Evolutionary conservation across 2,797 vertebrate species (phyloP), one percentile per base, ranked within the genome.

Genomic region (Lophius americanus): DNA sequence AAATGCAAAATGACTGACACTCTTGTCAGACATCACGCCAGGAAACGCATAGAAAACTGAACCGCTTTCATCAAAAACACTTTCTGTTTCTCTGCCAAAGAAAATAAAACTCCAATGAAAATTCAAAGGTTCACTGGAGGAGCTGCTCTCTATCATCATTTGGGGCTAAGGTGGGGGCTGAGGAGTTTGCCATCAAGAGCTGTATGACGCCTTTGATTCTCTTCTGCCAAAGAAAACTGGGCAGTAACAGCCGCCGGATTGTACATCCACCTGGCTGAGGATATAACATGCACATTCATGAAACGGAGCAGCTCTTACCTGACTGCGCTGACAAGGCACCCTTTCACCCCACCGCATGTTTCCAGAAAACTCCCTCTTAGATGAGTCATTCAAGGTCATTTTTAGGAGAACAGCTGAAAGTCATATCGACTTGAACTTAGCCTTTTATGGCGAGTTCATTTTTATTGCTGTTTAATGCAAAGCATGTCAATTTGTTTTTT

Each of bases 181-280:
- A 54, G 59, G 72, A 9, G 23, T 71, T 79, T 44, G 83, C 72
- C 76, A 76, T 63, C 64, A 7, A 14, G 70, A 68, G 64, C 68
- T 89, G 70, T 81, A 53, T 83, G 79, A 85, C 74, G 78, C 70
- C 86, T 91, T 81, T 87, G 86, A 92, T 71, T 74, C 44, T 71
- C 67, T 60, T 43, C 64, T 61, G 76, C 93, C 92, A 94, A 92
- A 64, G 79, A 86, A 92, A 93, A 92, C 89, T 82, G 47, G 4
- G 6, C 5, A 1, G 32, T 57, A 92, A 93, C 91, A 93, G 90
- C 76, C 62, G 5, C 77, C 3, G 76, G 88, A 88, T 89, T 92
- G 82, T 92, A 35, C 65, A 68, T 41, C 67, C 80, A 85, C 76
- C 84, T 85, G 84, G 88, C 82, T n/a, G 68, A 68, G 76, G 75